Evolutionary conservation across 2,797 vertebrate genomes (phyloP).

Genomic region (Acanthornis magna): DNA sequence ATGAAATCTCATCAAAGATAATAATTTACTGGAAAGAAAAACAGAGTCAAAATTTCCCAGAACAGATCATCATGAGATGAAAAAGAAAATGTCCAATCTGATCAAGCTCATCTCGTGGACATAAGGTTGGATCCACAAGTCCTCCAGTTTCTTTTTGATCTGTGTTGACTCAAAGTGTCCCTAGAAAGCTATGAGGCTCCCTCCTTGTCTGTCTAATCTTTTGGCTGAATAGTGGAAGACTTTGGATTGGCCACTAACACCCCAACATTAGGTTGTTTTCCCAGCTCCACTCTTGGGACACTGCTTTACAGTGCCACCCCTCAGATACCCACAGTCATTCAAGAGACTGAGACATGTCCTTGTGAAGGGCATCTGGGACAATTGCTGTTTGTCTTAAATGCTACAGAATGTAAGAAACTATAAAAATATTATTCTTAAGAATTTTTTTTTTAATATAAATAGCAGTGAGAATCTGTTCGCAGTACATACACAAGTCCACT

Average conservation of each 20-base stretch:
- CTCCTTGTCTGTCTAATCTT: background rate
- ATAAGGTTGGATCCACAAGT: background rate
- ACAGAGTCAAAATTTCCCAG: background rate
- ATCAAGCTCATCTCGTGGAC: background rate
- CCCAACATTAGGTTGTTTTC: background rate
- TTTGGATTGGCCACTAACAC: background rate
- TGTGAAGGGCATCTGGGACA: background rate
- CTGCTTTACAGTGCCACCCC: background rate
- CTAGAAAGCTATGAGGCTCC: background rate
- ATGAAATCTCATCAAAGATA: conserved; percentile 53
- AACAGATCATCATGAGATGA: background rate
- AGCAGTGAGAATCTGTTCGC: background rate
- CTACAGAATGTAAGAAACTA: background rate
- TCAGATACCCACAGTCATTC: background rate
- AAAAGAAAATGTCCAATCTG: background rate
- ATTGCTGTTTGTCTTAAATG: background rate
- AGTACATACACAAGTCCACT: fast-evolving
- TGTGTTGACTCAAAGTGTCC: background rate
- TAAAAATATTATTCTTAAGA: background rate
- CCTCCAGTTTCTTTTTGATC: background rate
- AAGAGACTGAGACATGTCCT: background rate
- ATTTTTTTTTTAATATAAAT: background rate
- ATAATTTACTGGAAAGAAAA: background rate
- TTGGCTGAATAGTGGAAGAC: background rate
- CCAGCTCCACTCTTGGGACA: background rate